Evolutionary conservation across 2,113 vertebrate genomes (phyloP).

Genomic region (Nothocercus nigrocapillus): DNA sequence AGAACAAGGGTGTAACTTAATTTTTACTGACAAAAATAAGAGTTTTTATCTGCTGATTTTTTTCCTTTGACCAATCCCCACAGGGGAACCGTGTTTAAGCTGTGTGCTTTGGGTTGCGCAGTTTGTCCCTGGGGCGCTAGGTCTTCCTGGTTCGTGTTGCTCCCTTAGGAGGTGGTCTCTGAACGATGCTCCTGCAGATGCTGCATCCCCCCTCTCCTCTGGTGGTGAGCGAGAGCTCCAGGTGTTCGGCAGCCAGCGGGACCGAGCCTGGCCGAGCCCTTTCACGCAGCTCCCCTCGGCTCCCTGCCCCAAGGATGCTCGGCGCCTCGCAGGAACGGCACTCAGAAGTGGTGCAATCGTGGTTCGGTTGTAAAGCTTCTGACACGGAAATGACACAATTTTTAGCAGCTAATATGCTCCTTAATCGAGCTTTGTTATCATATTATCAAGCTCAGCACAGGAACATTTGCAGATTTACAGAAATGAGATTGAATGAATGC

Average conservation of each 20-base stretch:
- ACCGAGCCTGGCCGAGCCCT: neutral
- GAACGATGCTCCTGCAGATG: constrained; percentile 4
- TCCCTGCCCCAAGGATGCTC: neutral
- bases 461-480: constrained; percentile 6
- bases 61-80: neutral
- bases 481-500: constrained; percentile 24
- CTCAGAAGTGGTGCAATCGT: neutral
- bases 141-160: constrained; percentile 61
- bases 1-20: constrained; percentile 54
- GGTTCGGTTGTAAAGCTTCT: neutral
- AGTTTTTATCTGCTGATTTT: constrained; percentile 36
- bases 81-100: neutral
- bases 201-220: neutral
- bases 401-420: neutral
- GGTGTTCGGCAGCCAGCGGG: neutral
- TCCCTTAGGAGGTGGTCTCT: constrained; percentile 42
- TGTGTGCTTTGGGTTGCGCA: constrained; percentile 19
- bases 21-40: constrained; percentile 65
- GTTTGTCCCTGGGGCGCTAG: constrained; percentile 1
- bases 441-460: neutral
- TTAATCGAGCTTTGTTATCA: neutral
- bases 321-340: neutral
- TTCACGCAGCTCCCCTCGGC: neutral
- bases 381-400: neutral
- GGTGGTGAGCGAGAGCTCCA: neutral